These are phyloP conservation scores for Schizaphis graminum DNA, from an alignment of 2,888 invertebrate species.

Conservation along the genomic window DNA sequence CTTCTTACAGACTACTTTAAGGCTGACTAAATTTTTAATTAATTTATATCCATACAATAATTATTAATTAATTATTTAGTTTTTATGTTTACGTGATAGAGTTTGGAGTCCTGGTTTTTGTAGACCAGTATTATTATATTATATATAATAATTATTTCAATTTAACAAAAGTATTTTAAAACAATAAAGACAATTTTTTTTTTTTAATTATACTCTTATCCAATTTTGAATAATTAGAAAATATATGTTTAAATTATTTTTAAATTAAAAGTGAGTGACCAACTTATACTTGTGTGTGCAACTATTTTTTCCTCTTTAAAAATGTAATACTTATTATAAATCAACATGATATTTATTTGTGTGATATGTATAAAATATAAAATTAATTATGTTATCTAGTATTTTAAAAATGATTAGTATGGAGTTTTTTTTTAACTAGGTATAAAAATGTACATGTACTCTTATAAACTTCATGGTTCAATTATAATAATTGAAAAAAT, in stretches of 20 bases:
- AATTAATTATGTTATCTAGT: slow-evolving; percentile 63
- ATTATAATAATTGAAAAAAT: slow-evolving; percentile 31
- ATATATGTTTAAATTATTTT: slow-evolving; percentile 43
- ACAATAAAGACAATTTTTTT: slow-evolving; percentile 38
- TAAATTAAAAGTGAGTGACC: slow-evolving; percentile 47
- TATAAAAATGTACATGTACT: slow-evolving; percentile 22
- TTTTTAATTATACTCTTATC: background rate
- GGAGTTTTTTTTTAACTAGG: slow-evolving; percentile 48
- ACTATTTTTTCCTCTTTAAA: slow-evolving; percentile 21
- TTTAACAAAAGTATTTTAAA: slow-evolving; percentile 42
- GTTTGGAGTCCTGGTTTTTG: slow-evolving; percentile 32
- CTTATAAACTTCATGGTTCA: background rate
- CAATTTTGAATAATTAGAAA: slow-evolving; percentile 4
- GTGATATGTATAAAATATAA: slow-evolving; percentile 64
- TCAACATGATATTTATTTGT: slow-evolving; percentile 40
- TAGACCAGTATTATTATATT: slow-evolving; percentile 52
- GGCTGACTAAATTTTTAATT: slow-evolving; percentile 66
- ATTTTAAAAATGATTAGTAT: slow-evolving; percentile 49
- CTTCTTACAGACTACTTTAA: slow-evolving; percentile 60
- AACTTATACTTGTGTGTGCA: background rate
- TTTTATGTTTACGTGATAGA: slow-evolving; percentile 54
- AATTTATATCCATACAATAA: slow-evolving; percentile 59
- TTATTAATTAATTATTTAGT: slow-evolving; percentile 65
- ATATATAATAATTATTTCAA: slow-evolving; percentile 56
- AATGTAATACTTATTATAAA: slow-evolving; percentile 26